Base-by-base conservation (phyloP, 2,113 vertebrate species). In the Platycercus adscitus region DNA sequence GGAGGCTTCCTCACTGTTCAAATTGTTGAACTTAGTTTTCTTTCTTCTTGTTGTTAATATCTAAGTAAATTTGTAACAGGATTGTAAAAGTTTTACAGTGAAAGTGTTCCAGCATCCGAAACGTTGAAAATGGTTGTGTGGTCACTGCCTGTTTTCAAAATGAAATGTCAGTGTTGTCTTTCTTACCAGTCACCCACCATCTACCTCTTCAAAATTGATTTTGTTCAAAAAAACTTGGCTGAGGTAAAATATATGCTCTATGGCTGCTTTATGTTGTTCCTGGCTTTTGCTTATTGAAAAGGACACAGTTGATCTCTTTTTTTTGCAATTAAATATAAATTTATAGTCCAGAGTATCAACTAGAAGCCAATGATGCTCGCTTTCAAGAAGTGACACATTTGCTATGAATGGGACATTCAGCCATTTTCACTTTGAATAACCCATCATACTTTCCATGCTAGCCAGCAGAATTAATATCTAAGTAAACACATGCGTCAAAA, bases 391-490 rank as follows among this genome's bases (percentile, higher is more conserved):
- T 78, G 69, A 46, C 70, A 37, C 79, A 66, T 92, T 94, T 76
- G 41, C 80, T 94, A 37, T 91, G 91, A 94, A 82, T 92, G 92
- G 61, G 81, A 61, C 49, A 71, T 73, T 84, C 77, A 76, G 66
- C 92, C 81, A 77, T 93, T 94, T 92, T 85, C 79, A 80, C 72
- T 93, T 93, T 81, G 91, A 96, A 72, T 52, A 89, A 86, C 94
- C 91, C 70, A 44, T 94, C 18, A 12, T 77, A 47, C 66, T 95
- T 89, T 91, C 93, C 93, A 73, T 9, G 10, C 81, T 73, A 88
- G 89, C 89, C 91, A 97, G 86, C 77, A 90, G 78, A 88, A 87
- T 94, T 92, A 83, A 93, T 96, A 95, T 95, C 95, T 83, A 94
- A 96, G 95, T 93, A 94, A 96, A 95, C 72, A 81, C 75, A 90